Base-by-base conservation (phyloP, 2,113 vertebrate species). In the Chaetorhynchus papuensis region DNA sequence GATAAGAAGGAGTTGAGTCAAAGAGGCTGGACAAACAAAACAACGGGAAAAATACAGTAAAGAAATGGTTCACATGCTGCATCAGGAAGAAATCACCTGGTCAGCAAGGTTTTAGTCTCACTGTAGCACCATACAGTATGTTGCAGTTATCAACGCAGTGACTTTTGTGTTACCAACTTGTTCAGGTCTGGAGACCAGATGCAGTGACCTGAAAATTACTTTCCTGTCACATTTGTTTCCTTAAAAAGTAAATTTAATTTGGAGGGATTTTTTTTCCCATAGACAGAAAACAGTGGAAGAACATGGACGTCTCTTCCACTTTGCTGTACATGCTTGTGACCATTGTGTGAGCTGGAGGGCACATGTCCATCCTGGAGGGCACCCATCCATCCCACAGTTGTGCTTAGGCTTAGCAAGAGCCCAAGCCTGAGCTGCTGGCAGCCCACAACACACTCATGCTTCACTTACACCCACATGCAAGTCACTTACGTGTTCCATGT, bases 321-420 rank as follows among this genome's bases (percentile, higher is more conserved):
- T 82, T 14, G 21, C 64, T 6, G 0, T 26, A 3, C 3, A 0
- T n/a, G 7, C 17, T 7, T 15, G 5, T 33, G 82, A 80, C n/a
- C 19, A 3, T 9, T 44, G 21, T 71, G 6, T 28, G 70, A 19
- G 30, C 30, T 42, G 65, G n/a, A 56, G 60, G 41, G 12, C 19
- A 19, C 19, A 2, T 1, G 5, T 49, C 6, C 31, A 4, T 30
- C 39, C 33, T 21, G 54, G 54, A 33, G 39, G n/a, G 16, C 14
- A 4, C 28, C 4, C 15, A 1, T 33, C 41, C 33, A 1, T 56
- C 61, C 61, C 45, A 10, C 28, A 4, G 2, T 6, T 50, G 10
- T n/a, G 71, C 41, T 64, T 17, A 30, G 60, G 14, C 65, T 44
- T 42, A 21, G 31, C 24, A 33, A 53, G 68, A 71, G 41, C 50